A percentile compares a stretch with the other conserved stretches of the same genome.
These are phyloP conservation scores for Lytechinus pictus DNA, from an alignment of 35 echinoderm and acorn worm species.

Conservation along the genomic window DNA sequence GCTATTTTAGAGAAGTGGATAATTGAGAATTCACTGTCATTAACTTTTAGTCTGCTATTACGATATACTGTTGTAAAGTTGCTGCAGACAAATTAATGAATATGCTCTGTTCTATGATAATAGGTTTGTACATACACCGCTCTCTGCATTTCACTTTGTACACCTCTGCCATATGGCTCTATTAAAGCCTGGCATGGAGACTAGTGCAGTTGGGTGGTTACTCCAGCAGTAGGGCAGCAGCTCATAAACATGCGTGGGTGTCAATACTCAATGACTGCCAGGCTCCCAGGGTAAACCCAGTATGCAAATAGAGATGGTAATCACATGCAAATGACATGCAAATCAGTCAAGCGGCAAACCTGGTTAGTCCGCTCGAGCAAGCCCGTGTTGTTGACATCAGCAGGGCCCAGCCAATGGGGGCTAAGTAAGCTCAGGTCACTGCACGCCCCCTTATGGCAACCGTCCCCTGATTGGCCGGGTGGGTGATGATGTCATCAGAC, in stretches of 20 bases:
- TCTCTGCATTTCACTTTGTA: background rate
- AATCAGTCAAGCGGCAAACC: slow-evolving; percentile 27
- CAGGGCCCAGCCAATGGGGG: background rate
- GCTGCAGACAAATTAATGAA: no score
- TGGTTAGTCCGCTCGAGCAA: slow-evolving; percentile 25
- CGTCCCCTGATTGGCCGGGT: background rate
- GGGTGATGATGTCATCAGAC: slow-evolving; percentile 50
- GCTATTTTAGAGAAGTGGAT: no score
- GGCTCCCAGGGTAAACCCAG: slow-evolving; percentile 17
- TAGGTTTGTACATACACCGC: no score
- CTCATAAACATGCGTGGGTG: slow-evolving; percentile 49
- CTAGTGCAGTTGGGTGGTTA: background rate
- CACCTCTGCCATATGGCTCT: background rate
- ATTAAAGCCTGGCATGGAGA: background rate
- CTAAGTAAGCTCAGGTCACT: slow-evolving; percentile 35
- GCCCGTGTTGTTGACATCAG: slow-evolving; percentile 17
- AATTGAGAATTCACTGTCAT: no score
- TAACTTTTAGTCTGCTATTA: no score
- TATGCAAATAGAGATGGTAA: slow-evolving; percentile 15
- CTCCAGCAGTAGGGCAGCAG: background rate
- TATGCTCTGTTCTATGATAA: no score
- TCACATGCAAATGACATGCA: slow-evolving; percentile 45
- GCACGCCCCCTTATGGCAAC: slow-evolving; percentile 37
- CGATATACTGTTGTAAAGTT: no score
- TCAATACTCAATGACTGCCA: slow-evolving; percentile 35